These are phyloP conservation scores for Apodemus agrarius DNA, from an alignment of 2,797 vertebrate species.

Conservation along the genomic window DNA sequence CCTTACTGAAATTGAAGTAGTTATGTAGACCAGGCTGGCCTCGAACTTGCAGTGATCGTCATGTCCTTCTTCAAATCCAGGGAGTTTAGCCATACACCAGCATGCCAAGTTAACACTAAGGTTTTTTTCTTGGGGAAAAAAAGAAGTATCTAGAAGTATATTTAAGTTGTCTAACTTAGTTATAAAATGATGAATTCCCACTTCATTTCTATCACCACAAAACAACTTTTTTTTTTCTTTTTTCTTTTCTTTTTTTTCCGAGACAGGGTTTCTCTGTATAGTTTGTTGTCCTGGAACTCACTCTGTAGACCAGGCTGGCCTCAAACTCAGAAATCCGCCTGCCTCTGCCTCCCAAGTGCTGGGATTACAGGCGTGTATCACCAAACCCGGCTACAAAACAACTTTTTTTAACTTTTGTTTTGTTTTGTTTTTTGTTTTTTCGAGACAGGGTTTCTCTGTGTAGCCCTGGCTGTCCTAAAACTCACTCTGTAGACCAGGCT, in stretches of 20 bases:
- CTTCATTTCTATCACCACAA: conserved; percentile 25
- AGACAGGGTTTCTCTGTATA: too few relatives aligned
- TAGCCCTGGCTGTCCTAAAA: too few relatives aligned
- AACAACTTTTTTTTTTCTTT: background rate
- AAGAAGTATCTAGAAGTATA: conserved; percentile 44
- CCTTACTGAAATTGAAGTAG: background rate
- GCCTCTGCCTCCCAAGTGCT: too few relatives aligned
- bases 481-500: too few relatives aligned
- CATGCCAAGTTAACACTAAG: background rate
- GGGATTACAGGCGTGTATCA: too few relatives aligned
- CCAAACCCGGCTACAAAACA: too few relatives aligned
- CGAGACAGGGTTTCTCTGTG: too few relatives aligned
- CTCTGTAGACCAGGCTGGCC: too few relatives aligned
- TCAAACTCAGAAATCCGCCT: too few relatives aligned
- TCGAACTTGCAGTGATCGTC: background rate
- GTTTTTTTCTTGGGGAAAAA: conserved; percentile 22
- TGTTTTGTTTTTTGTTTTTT: too few relatives aligned
- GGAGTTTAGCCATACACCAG: background rate
- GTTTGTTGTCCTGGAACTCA: too few relatives aligned
- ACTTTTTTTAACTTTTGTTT: background rate
- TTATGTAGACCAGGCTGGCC: background rate
- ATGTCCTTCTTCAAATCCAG: background rate
- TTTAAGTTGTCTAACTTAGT: background rate
- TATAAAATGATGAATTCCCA: background rate
- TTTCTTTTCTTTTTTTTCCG: too few relatives aligned